Evolutionary conservation across 2,888 invertebrate genomes (phyloP).

Genomic region (Perdita meconis): DNA sequence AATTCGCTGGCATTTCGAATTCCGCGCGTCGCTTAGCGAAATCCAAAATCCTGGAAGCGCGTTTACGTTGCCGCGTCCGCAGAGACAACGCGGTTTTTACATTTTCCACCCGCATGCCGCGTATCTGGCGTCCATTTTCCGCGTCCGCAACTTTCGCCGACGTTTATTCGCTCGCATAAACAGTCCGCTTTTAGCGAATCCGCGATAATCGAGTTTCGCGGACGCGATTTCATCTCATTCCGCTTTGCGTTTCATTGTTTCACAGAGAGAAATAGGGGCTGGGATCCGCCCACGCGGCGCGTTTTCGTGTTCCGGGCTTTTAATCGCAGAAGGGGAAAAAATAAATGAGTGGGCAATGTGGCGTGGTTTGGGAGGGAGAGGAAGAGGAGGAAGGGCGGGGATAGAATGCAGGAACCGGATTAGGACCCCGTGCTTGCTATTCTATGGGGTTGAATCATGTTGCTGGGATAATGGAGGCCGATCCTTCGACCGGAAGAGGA

Average conservation of each 20-base stretch:
- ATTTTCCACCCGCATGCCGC: conserved; percentile 27
- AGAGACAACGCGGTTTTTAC: conserved; percentile 4
- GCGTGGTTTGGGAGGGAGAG: neutral
- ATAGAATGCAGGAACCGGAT: conserved; percentile 30
- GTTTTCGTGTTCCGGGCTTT: neutral
- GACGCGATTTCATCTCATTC: neutral
- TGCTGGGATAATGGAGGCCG: conserved; percentile 35
- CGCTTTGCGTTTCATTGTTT: neutral
- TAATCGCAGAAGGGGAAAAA: neutral
- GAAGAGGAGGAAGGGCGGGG: conserved; percentile 23
- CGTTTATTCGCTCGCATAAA: conserved; percentile 16
- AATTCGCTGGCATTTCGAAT: too few species aligned
- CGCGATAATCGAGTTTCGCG: conserved; percentile 1
- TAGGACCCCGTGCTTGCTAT: conserved; percentile 25
- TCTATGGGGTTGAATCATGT: conserved; percentile 44
- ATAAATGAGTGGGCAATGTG: neutral
- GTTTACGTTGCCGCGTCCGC: neutral
- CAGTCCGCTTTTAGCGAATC: conserved; percentile 10
- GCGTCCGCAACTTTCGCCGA: conserved; percentile 12
- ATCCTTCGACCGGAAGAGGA: conserved; percentile 28
- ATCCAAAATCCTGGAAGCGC: neutral
- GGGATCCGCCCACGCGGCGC: neutral
- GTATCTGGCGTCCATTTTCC: neutral
- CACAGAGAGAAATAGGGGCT: neutral
- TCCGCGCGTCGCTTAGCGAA: neutral